Conservation (phyloP, 2,113 vertebrate genomes). For the Gracilinanus agilis region DNA sequence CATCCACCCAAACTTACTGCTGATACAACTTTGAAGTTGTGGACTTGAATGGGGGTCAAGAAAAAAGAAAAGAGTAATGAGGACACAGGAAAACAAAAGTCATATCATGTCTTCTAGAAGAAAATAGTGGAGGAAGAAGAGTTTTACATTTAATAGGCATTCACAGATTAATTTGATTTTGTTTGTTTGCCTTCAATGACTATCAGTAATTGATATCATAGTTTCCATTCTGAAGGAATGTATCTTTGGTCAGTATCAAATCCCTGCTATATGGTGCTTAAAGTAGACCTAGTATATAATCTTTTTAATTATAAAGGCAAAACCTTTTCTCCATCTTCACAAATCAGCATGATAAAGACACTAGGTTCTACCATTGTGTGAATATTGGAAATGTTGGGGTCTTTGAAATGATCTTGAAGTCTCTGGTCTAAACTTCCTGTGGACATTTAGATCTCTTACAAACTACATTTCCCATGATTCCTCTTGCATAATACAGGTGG, state of each 20-base stretch:
- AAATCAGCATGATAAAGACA: neutral
- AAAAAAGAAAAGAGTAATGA: neutral
- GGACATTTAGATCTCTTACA: too few relatives aligned
- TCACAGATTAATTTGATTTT: neutral
- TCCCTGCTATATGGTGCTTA: neutral
- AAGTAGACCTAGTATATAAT: slow-evolving; percentile 10
- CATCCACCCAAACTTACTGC: neutral
- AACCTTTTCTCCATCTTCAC: neutral
- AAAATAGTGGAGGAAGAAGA: neutral
- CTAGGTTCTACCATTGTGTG: neutral
- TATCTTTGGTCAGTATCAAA: slow-evolving; percentile 10
- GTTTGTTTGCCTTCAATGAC: neutral
- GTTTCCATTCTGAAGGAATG: neutral
- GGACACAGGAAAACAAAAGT: neutral
- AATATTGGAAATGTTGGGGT: too few relatives aligned
- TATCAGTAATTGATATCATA: neutral
- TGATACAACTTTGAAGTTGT: neutral
- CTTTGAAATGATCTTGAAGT: too few relatives aligned
- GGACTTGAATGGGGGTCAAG: neutral
- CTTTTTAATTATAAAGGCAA: neutral
- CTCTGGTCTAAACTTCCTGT: too few relatives aligned
- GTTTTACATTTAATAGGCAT: neutral
- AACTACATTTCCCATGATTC: too few relatives aligned
- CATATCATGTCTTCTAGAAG: neutral
- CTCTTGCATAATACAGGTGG: too few relatives aligned